Conservation (phyloP, 2,797 vertebrate species). For the Geotria australis region DNA sequence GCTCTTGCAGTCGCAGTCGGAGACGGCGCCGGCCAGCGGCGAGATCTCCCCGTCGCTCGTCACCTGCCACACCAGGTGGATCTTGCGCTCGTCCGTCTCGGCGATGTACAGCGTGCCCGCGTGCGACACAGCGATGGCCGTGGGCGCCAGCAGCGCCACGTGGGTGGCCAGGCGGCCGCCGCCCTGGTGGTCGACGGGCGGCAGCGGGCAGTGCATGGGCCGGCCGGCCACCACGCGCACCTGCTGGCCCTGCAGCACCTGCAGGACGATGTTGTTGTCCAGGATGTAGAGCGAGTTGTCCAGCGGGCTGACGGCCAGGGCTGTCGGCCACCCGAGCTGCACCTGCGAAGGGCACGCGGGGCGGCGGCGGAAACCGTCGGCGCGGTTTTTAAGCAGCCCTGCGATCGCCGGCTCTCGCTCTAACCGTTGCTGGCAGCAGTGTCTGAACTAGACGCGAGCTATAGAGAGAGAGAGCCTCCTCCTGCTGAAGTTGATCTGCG, state of each 20-base stretch:
- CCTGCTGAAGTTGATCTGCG: too few relatives aligned
- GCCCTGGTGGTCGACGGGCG: slow-evolving; percentile 28
- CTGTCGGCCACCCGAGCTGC: slow-evolving; percentile 85
- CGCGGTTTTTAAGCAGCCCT: too few relatives aligned
- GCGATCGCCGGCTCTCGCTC: too few relatives aligned
- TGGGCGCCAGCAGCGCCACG: slow-evolving; percentile 59
- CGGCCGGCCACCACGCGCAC: slow-evolving; percentile 69
- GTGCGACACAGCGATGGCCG: slow-evolving; percentile 62
- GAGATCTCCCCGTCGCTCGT: slow-evolving; percentile 84
- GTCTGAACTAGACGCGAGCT: too few relatives aligned
- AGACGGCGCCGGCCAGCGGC: slow-evolving; percentile 52
- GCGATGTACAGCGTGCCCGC: slow-evolving; percentile 62
- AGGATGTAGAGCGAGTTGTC: slow-evolving; percentile 83
- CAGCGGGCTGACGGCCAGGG: slow-evolving; percentile 75
- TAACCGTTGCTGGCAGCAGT: too few relatives aligned
- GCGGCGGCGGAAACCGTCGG: too few relatives aligned
- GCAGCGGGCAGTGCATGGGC: slow-evolving; percentile 65
- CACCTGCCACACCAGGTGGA: slow-evolving; percentile 87
- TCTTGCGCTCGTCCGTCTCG: slow-evolving; percentile 74
- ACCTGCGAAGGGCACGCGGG: slow-evolving; percentile 30
- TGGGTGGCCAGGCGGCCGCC: slow-evolving; percentile 64
- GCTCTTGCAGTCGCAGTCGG: slow-evolving; percentile 94
- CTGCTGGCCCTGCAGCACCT: slow-evolving; percentile 71
- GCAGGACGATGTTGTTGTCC: slow-evolving; percentile 79
- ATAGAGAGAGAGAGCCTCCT: too few relatives aligned